These are phyloP conservation scores for Speoplatyrhinus poulsoni DNA, from an alignment of 2,113 vertebrate genomes.

Conservation along the genomic window DNA sequence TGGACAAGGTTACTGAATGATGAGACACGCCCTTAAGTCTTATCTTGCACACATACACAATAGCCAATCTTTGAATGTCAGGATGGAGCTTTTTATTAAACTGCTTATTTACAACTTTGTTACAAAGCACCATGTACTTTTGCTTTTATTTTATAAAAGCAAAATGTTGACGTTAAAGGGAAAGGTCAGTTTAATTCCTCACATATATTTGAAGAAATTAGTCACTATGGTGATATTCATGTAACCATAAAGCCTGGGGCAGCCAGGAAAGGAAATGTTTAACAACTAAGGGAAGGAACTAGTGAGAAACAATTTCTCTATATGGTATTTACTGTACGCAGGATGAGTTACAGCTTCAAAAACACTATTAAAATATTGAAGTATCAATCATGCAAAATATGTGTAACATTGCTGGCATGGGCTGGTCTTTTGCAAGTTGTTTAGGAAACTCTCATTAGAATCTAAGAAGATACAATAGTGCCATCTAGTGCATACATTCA, in stretches of 20 bases:
- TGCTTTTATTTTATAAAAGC: no score
- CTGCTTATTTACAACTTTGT: neutral
- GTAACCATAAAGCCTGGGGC: neutral
- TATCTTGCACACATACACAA: neutral
- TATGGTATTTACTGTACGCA: slow-evolving; percentile 37
- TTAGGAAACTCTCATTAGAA: neutral
- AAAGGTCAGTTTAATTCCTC: neutral
- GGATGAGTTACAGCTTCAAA: slow-evolving; percentile 52
- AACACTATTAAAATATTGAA: no score
- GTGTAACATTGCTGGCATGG: slow-evolving; percentile 26
- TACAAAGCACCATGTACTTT: no score
- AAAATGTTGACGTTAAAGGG: no score
- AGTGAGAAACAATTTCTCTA: slow-evolving; percentile 54
- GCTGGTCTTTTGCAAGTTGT: neutral
- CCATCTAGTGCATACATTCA: slow-evolving; percentile 33
- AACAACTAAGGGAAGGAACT: slow-evolving; percentile 16
- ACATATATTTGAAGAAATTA: neutral
- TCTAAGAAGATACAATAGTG: slow-evolving; percentile 9
- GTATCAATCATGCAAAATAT: slow-evolving; percentile 12
- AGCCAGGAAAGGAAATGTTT: slow-evolving; percentile 8
- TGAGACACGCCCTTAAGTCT: slow-evolving; percentile 27
- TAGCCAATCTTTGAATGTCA: neutral
- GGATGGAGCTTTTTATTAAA: neutral
- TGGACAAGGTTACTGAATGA: neutral
- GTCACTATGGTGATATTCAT: slow-evolving; percentile 9